Base-by-base conservation (phyloP, 2,113 vertebrate genomes). In the Prunella fulvescens region DNA sequence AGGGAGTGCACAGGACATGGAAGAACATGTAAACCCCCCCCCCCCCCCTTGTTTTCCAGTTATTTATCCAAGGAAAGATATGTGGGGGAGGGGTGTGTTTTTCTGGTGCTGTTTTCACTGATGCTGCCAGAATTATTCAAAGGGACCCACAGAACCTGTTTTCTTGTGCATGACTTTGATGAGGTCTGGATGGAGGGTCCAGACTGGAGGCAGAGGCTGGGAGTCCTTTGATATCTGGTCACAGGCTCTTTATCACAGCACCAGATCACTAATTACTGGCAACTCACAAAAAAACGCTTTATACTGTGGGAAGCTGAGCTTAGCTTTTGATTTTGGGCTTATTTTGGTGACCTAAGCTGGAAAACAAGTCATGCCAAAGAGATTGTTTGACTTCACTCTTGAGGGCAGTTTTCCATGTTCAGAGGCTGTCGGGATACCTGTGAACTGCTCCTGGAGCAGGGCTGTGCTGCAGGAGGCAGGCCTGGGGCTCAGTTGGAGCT, bases 291-390 rank as follows among this genome's bases (percentile, higher is more conserved):
- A 74, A 56, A 29, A 0, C 65, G 86, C 64, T 58, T 61, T 90
- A 17, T 76, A 4, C 76, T 69, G 8, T 57, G 65, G 24, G 70
- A 93, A 91, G 70, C 56, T 56, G 66, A 86, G 51, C 62, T 90
- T 93, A 86, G 69, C 70, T 85, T 93, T 91, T 82, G 69, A 62
- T 72, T 93, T 65, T 23, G 48, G 48, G 47, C 51, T 95, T 74
- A 12, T 16, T 88, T 84, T 64, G 53, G 47, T 91, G 61, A 67
- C 61, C 22, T 64, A 16, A 28, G 64, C 45, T 91, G 56, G 42
- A 85, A 89, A 76, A 56, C 45, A 79, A 57, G 62, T 69, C 20
- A 9, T 48, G 53, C 24, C 58, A 39, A 81, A 80, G 81, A 37
- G 37, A 1, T 5, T 53, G 69, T 62, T 79, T 44, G 58, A 7